Evolutionary conservation across 2,888 invertebrate genomes (phyloP).

Genomic region (Koerneria pararmatus): DNA sequence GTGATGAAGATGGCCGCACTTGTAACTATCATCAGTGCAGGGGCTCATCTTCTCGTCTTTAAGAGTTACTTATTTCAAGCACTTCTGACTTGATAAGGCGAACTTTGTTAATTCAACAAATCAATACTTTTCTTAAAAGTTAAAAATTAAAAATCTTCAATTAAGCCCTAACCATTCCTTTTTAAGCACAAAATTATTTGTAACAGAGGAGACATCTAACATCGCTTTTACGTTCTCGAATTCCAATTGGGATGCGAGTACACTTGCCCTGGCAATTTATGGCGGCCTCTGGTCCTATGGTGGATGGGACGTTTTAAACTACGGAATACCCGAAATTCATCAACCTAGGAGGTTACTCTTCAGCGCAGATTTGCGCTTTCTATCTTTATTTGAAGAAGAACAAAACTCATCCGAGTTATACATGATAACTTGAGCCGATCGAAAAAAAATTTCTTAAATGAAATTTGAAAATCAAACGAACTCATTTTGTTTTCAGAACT

Average conservation of each 20-base stretch:
- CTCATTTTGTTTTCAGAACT: constrained; percentile 39
- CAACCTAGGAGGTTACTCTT: constrained; percentile 36
- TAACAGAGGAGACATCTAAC: constrained; percentile 32
- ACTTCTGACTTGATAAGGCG: no score
- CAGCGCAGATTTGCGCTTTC: not conserved
- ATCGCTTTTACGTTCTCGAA: constrained; percentile 29
- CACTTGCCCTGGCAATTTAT: constrained; percentile 35
- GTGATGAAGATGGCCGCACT: constrained; percentile 41
- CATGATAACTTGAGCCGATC: not conserved
- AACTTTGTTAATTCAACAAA: no score
- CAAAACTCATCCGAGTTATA: no score
- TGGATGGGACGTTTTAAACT: constrained; percentile 52
- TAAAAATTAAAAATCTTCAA: no score
- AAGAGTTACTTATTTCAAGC: constrained; percentile 13
- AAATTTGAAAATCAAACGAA: no score
- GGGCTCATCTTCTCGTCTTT: constrained; percentile 39
- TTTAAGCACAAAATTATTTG: no score
- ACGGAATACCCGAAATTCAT: constrained; percentile 49
- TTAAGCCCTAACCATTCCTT: no score
- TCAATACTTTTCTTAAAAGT: no score
- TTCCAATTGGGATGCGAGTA: constrained; percentile 31
- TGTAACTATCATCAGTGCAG: constrained; percentile 37
- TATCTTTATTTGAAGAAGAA: not conserved
- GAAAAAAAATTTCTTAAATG: no score
- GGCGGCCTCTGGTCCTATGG: constrained; percentile 27